phyloP scores from a whole-genome alignment of 2,113 vertebrate species.

The Redunca redunca region DNA sequence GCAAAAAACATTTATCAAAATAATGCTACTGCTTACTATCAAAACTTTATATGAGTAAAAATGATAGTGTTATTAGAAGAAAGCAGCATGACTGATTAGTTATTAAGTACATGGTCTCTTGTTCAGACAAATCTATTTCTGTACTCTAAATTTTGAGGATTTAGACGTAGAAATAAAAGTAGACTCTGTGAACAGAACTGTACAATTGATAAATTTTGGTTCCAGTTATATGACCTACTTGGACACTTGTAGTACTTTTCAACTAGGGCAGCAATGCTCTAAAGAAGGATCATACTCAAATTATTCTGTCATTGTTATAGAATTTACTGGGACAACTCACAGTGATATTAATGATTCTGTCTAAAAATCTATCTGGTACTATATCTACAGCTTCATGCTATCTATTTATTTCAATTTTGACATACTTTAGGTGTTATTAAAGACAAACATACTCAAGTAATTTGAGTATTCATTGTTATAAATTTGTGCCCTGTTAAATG shows the following conservation, averaged over 20 bases:
- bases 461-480: background rate
- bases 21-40: background rate
- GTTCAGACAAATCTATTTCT: background rate
- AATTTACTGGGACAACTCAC: background rate
- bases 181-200: background rate
- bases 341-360: background rate
- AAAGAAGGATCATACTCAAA: background rate
- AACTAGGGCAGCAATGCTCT: background rate
- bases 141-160: background rate
- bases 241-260: background rate
- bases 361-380: background rate
- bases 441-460: background rate
- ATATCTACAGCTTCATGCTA: background rate
- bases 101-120: background rate
- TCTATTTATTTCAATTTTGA: background rate
- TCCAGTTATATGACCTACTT: background rate
- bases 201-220: background rate
- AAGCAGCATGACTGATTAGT: background rate
- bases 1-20: slow-evolving; percentile 31
- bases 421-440: background rate
- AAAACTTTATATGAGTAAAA: background rate
- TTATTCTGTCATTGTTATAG: background rate
- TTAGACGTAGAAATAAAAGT: background rate
- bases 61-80: background rate
- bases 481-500: background rate